Evolutionary conservation across 1,140 invertebrate genomes (phyloP), one percentile per base, ranked within the genome.

Genomic region (Triops longicaudatus): DNA sequence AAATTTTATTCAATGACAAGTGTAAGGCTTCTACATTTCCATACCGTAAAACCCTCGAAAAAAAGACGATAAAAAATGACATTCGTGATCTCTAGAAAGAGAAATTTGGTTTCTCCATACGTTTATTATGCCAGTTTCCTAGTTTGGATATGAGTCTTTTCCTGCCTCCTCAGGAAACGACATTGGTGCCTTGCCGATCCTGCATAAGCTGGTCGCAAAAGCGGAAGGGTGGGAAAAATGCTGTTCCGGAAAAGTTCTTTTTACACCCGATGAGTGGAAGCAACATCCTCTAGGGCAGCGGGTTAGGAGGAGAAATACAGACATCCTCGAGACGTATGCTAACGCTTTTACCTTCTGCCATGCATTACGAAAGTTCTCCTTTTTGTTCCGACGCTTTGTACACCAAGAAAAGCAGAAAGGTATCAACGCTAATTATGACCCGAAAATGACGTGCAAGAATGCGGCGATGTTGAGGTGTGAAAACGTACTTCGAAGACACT

Each of bases 201-300:
- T 63, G 50, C 50, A 63, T 63, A 63, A 63, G 50, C 50, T 14
- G 50, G 3, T 63, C 50, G 50, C 22, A 63, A 63, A 63, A 63
- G 22, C 50, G 50, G 50, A 63, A 63, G 50, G 50, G 50, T 17
- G 50, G 50, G 50, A 22, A 63, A 63, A 63, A 63, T 63, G 22
- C 50, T 63, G 14, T 63, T 63, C 50, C 50, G 50, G 50, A 63
- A 63, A 63, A 63, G 50, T 63, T 63, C 17, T 63, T 63, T 63
- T 63, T 63, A 63, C 50, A 63, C 50, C 50, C 50, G 2, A 14
- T 63, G 14, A 63, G 50, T 63, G 17, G 50, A 63, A n/a, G 50
- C 50, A 22, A 63, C 50, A 63, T 63, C 50, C 50, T 63, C 50
- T 63, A 63, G 50, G 50, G 50, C 50, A 63, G 50, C 50, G 50